Conservation (phyloP, 2,888 invertebrate species). For the Melieria crassipennis region DNA sequence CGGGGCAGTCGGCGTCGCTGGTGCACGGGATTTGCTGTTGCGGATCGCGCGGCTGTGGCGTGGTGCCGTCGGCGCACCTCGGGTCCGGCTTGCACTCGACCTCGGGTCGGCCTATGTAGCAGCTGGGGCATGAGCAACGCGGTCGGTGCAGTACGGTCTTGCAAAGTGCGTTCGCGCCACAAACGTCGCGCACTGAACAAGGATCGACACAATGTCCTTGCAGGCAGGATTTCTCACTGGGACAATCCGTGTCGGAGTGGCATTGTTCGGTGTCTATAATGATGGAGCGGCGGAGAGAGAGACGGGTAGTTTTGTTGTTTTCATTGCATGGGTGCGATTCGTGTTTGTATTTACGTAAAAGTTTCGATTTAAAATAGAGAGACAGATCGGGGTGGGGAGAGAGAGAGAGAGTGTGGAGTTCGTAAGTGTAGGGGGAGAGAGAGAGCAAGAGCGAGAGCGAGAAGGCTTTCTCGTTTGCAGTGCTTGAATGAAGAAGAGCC, state of each 20-base stretch:
- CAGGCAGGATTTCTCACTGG: slow-evolving; percentile 90
- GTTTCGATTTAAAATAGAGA: slow-evolving; percentile 12
- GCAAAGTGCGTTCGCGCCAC: slow-evolving; percentile 90
- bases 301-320: slow-evolving; percentile 53
- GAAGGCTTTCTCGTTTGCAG: not conserved
- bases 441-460: not conserved
- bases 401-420: not conserved
- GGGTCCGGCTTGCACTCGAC: slow-evolving; percentile 82
- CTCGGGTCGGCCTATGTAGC: slow-evolving; percentile 85
- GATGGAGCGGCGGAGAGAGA: slow-evolving; percentile 57
- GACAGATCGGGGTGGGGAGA: not conserved
- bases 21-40: slow-evolving; percentile 72
- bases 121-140: slow-evolving; percentile 88
- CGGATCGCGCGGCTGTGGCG: slow-evolving; percentile 69
- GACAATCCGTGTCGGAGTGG: slow-evolving; percentile 90
- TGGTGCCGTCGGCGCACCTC: slow-evolving; percentile 73
- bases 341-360: not conserved
- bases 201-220: slow-evolving; percentile 91
- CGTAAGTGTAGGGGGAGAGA: not conserved
- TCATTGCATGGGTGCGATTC: slow-evolving; percentile 27
- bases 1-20: slow-evolving; percentile 77
- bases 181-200: slow-evolving; percentile 86
- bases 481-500: slow-evolving; percentile 2
- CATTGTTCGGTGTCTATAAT: slow-evolving; percentile 79
- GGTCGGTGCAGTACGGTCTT: slow-evolving; percentile 85